Percentiles rank a stretch among this genome's conserved stretches.
Evolutionary conservation across 2,113 vertebrate genomes (phyloP).

Genomic region (Ammodytes marinus): DNA sequence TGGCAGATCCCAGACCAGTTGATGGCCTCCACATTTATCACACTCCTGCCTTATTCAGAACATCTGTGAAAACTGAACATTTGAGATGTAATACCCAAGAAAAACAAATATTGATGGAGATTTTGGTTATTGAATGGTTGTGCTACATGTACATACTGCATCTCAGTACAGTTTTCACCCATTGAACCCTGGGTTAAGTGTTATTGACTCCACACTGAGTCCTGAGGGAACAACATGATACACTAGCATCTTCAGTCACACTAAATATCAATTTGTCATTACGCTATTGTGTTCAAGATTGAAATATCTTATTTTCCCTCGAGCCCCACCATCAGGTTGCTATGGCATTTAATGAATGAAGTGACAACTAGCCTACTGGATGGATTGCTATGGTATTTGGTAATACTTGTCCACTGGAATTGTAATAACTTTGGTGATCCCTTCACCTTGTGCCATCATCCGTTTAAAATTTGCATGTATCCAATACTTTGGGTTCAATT

Average conservation of each 20-base stretch:
- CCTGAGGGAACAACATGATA: conserved; percentile 4
- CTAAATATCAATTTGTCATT: background rate
- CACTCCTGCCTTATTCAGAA: conserved; percentile 17
- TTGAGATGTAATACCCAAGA: conserved; percentile 24
- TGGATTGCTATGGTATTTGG: background rate
- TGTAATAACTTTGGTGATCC: background rate
- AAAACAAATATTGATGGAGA: conserved; percentile 15
- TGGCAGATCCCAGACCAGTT: background rate
- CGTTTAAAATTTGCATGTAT: background rate
- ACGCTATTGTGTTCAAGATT: background rate
- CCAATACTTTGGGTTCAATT: background rate
- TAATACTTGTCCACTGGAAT: background rate
- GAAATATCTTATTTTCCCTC: background rate
- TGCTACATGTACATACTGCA: too few relatives aligned
- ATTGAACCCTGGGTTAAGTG: background rate
- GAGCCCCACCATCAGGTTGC: background rate
- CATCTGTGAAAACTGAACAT: conserved; percentile 23
- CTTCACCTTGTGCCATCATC: background rate
- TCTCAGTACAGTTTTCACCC: background rate
- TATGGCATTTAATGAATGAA: background rate
- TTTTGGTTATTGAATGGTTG: background rate
- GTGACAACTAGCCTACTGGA: background rate
- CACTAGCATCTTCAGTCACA: background rate
- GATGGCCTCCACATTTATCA: conserved; percentile 40
- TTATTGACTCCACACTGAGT: background rate